Percentiles rank a stretch among this genome's conserved stretches.
Conservation (phyloP, 2,113 vertebrate species). For the Oreotragus oreotragus region DNA sequence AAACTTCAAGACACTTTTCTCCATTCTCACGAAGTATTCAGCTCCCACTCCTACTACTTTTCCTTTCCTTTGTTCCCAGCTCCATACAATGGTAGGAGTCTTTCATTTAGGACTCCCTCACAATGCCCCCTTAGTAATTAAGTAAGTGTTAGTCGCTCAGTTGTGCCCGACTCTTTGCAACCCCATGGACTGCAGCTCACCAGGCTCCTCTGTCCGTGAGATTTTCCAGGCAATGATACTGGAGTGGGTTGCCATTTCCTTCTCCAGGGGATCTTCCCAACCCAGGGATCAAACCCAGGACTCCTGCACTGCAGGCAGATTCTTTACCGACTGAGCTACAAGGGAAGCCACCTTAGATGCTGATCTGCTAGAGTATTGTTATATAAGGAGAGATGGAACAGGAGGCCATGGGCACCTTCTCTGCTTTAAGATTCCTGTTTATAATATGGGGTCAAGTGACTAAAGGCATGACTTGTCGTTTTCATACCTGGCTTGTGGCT, state of each 20-base stretch:
- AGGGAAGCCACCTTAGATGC: not conserved
- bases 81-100: not conserved
- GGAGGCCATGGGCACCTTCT: not conserved
- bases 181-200: no score
- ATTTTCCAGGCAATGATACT: no score
- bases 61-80: not conserved
- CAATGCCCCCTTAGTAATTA: not conserved
- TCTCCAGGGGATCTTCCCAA: not conserved
- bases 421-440: not conserved
- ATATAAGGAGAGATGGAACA: not conserved
- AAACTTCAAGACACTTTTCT: not conserved
- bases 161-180: no score
- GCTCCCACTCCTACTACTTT: not conserved
- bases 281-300: no score
- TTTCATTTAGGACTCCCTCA: no score
- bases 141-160: no score
- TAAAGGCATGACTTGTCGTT: not conserved
- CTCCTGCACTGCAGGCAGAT: no score
- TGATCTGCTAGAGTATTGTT: no score
- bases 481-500: not conserved
- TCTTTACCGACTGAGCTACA: no score
- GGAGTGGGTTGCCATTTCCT: no score
- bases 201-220: no score
- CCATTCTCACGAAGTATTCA: not conserved
- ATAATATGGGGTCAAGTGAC: not conserved